Base-by-base conservation (phyloP, 1,140 invertebrate species). In the Melipona quadrifasciata region DNA sequence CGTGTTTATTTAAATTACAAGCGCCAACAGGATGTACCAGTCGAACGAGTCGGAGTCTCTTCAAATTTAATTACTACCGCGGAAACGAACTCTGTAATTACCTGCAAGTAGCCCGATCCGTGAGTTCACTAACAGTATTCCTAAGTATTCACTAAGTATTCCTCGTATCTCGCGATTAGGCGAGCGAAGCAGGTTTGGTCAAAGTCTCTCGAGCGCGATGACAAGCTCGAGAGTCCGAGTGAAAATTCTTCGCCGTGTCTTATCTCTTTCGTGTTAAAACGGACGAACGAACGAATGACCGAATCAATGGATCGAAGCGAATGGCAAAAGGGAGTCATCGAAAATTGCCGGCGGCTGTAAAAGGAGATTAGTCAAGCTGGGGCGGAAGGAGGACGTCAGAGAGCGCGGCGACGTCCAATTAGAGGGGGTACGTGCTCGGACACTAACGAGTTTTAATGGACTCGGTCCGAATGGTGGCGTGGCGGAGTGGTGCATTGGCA, bases 381-480 rank as follows among this genome's bases (percentile, higher is more conserved):
- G n/a, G 17, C 74, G 74, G 34, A 77, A 76, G 74, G 27, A 77
- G 58, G 17, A 77, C 74, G 74, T 47, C 57, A 47, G 74, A 47
- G 74, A n/a, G 58, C 17, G 34, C 61, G 67, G 68, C 58, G 80
- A 58, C 64, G 72, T 53, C 88, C 88, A 90, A 90, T 90, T 89
- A 89, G 84, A 74, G 86, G 78, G 75, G 72, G 75, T 83, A 83
- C 82, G 86, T 90, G 82, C 86, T 76, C 65, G 83, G 86, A 83
- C 82, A 82, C 74, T 84, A 87, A 86, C 86, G 86, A 86, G 81
- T 90, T 90, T 90, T 90, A 90, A 90, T 90, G 86, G 88, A 90
- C 81, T 72, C 86, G 72, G 79, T 89, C 84, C 64, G 86, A 90
- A 86, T 84, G 70, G 80, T 80, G 75, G 53, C 74, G 72, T 80